A percentile compares a stretch with the other conserved stretches of the same genome.
phyloP scores from a whole-genome alignment of 2,113 vertebrate species.

The Nyctereutes procyonoides region DNA sequence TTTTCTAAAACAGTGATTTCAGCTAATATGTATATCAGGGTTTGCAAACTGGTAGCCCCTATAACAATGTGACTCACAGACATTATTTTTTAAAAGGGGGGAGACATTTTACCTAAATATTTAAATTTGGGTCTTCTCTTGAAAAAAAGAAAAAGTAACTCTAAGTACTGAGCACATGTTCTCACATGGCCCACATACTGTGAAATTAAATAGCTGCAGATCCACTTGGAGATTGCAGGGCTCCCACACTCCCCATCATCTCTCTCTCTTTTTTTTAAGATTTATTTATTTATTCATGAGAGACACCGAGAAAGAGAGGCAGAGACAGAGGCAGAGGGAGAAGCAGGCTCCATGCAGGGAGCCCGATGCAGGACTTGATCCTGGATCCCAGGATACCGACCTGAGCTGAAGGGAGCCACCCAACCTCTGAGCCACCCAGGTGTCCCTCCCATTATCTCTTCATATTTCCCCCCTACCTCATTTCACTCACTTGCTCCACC shows the following conservation, averaged over 20 bases:
- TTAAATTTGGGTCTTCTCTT: not conserved
- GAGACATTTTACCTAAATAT: not conserved
- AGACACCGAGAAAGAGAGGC: too few relatives aligned
- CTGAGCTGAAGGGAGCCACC: too few relatives aligned
- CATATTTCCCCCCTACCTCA: not conserved
- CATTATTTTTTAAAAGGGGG: not conserved
- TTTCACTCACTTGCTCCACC: not conserved
- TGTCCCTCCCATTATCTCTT: not conserved
- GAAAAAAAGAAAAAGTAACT: not conserved
- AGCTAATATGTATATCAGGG: accelerated
- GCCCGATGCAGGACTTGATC: too few relatives aligned
- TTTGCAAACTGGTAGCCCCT: not conserved
- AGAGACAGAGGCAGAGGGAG: too few relatives aligned
- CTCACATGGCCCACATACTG: not conserved
- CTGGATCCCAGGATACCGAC: too few relatives aligned
- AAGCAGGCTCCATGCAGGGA: too few relatives aligned
- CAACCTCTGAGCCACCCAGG: too few relatives aligned
- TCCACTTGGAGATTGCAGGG: not conserved
- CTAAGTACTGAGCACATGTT: not conserved
- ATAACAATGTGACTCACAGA: not conserved
- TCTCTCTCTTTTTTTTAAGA: too few relatives aligned
- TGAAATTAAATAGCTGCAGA: not conserved
- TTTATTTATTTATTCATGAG: too few relatives aligned
- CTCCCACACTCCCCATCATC: not conserved
- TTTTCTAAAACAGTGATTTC: not conserved